These are phyloP conservation scores for Yponomeuta cagnagella DNA, from an alignment of 2,888 invertebrate species.

Conservation along the genomic window DNA sequence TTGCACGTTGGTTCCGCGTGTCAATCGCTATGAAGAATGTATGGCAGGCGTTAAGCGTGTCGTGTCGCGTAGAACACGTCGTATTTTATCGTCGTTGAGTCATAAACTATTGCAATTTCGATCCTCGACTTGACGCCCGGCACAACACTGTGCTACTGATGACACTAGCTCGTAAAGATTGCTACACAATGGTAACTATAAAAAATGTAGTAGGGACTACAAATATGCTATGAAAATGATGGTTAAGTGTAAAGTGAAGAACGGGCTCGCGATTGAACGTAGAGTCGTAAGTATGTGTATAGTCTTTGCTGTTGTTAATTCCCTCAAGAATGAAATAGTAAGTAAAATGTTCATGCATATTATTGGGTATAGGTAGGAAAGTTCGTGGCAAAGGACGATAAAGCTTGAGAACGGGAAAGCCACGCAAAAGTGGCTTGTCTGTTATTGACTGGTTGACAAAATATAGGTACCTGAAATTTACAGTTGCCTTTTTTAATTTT, in stretches of 20 bases:
- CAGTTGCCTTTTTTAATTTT: background rate
- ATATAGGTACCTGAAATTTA: background rate
- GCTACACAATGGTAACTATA: background rate
- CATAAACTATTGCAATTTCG: slow-evolving; percentile 24
- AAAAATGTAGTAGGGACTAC: background rate
- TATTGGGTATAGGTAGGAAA: background rate
- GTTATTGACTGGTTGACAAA: background rate
- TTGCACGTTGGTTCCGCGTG: background rate
- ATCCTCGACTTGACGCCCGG: slow-evolving; percentile 33
- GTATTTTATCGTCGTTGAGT: slow-evolving; percentile 1
- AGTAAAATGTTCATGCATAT: background rate
- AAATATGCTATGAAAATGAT: background rate
- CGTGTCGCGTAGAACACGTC: background rate
- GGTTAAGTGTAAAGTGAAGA: background rate
- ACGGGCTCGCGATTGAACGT: no score
- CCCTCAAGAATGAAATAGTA: background rate
- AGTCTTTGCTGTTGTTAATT: background rate
- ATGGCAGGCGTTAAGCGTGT: background rate
- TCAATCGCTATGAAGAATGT: background rate
- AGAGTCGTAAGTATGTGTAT: no score
- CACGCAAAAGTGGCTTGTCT: background rate
- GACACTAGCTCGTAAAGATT: background rate
- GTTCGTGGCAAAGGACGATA: background rate
- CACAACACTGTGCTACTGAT: slow-evolving; percentile 31
- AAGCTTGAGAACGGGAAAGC: background rate